Conservation (phyloP, 1,140 invertebrate genomes). For the Frieseomelitta varia region DNA sequence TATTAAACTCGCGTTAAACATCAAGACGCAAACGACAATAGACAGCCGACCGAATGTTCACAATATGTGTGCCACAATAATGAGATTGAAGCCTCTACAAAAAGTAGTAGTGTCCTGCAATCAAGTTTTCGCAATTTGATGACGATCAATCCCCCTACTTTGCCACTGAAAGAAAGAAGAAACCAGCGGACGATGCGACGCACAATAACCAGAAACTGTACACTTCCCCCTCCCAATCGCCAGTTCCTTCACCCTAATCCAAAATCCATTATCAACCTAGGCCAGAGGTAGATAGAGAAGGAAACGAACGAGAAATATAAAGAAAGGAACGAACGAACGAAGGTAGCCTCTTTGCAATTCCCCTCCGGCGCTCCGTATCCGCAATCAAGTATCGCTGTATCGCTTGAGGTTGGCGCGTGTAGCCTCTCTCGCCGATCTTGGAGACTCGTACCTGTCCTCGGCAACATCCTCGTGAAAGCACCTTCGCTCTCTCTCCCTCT, state of each 20-base stretch:
- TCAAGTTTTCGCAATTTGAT: no score
- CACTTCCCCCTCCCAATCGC: background rate
- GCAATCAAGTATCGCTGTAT: slow-evolving; percentile 47
- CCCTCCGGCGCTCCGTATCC: slow-evolving; percentile 73
- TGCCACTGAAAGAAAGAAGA: no score
- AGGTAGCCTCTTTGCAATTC: slow-evolving; percentile 70
- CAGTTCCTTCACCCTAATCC: background rate
- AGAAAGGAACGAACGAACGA: slow-evolving; percentile 50
- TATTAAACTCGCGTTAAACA: no score
- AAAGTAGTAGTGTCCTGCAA: no score
- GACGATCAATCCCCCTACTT: no score
- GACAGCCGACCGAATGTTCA: no score
- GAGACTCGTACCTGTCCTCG: slow-evolving; percentile 68
- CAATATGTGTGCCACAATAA: no score
- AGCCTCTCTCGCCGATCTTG: slow-evolving; percentile 55
- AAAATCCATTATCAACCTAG: background rate
- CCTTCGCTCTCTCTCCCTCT: slow-evolving; percentile 55
- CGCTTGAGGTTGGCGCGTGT: slow-evolving; percentile 35
- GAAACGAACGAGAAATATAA: no score
- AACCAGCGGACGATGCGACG: no score
- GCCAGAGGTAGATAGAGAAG: background rate
- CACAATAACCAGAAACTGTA: background rate
- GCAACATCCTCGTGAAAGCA: slow-evolving; percentile 67
- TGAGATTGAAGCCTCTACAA: no score
- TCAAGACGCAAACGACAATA: no score